Evolutionary conservation across 2,888 invertebrate genomes (phyloP).

Genomic region (Brachypalpus laphriformis): DNA sequence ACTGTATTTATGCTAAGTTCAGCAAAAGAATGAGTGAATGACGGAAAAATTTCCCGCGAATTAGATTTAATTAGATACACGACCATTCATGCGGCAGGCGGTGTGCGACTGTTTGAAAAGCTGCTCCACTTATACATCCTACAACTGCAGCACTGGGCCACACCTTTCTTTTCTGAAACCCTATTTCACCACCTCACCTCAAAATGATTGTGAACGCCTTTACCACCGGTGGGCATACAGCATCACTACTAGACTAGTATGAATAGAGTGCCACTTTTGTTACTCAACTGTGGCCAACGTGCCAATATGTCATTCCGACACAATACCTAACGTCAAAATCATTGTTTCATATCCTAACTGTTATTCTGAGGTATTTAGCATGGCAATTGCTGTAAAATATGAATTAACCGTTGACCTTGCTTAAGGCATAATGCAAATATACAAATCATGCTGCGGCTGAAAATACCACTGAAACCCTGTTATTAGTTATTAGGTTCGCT

Average conservation of each 20-base stretch:
- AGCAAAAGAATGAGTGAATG: slow-evolving; percentile 38
- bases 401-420: slow-evolving; percentile 71
- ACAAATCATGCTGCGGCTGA: slow-evolving; percentile 36
- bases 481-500: slow-evolving; percentile 63
- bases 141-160: slow-evolving; percentile 26
- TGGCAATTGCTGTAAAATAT: slow-evolving; percentile 52
- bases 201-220: slow-evolving; percentile 38
- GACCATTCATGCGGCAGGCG: slow-evolving; percentile 24
- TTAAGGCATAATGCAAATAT: slow-evolving; percentile 40
- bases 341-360: slow-evolving; percentile 61
- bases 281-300: slow-evolving; percentile 45
- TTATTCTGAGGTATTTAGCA: slow-evolving; percentile 41
- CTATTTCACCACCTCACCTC: slow-evolving; percentile 37
- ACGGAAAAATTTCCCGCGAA: slow-evolving; percentile 50
- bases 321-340: slow-evolving; percentile 63
- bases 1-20: slow-evolving; percentile 33
- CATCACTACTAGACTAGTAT: not conserved
- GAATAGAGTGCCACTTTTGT: slow-evolving; percentile 35
- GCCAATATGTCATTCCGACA: slow-evolving; percentile 61
- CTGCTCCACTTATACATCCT: slow-evolving; percentile 45
- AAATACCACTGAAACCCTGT: slow-evolving; percentile 37
- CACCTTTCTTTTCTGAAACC: slow-evolving; percentile 61
- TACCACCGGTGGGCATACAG: slow-evolving; percentile 31
- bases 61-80: slow-evolving; percentile 41
- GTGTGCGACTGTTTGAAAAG: slow-evolving; percentile 48